phyloP scores from a whole-genome alignment of 2,113 vertebrate species.

The Sphyrna mokarran region DNA sequence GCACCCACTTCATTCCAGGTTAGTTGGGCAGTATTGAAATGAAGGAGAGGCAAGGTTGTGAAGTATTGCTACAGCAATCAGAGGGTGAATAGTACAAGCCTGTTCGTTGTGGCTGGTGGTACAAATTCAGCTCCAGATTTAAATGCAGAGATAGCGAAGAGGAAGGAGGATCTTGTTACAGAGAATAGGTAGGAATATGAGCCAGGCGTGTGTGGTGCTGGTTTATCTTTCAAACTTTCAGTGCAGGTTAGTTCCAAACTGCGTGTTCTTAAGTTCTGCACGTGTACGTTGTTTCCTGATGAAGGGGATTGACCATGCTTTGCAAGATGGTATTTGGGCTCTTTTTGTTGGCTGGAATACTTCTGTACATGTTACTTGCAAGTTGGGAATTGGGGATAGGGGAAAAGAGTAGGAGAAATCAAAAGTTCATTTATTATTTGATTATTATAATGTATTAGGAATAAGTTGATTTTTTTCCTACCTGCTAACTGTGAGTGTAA shows the following conservation, averaged over 20 bases:
- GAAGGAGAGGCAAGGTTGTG: neutral
- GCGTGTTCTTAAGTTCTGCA: neutral
- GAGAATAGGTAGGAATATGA: neutral
- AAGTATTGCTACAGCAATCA: neutral
- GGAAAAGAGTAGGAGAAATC: neutral
- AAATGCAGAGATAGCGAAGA: neutral
- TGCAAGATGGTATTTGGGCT: neutral
- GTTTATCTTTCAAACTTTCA: neutral
- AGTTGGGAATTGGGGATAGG: too few relatives aligned
- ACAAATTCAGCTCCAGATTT: neutral
- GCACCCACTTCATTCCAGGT: neutral
- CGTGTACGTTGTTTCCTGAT: too few relatives aligned
- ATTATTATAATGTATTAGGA: too few relatives aligned
- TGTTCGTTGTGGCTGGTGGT: neutral
- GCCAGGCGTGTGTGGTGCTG: too few relatives aligned
- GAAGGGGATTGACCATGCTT: neutral
- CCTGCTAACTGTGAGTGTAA: too few relatives aligned
- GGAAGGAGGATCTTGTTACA: neutral
- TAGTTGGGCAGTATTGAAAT: neutral
- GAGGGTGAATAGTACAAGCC: neutral
- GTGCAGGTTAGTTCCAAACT: neutral
- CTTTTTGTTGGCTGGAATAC: neutral
- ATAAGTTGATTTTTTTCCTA: too few relatives aligned
- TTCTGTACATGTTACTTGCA: neutral
- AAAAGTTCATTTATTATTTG: too few relatives aligned